Evolutionary conservation across 2,113 vertebrate species (phyloP).

Genomic region (Pachycephala philippinensis): DNA sequence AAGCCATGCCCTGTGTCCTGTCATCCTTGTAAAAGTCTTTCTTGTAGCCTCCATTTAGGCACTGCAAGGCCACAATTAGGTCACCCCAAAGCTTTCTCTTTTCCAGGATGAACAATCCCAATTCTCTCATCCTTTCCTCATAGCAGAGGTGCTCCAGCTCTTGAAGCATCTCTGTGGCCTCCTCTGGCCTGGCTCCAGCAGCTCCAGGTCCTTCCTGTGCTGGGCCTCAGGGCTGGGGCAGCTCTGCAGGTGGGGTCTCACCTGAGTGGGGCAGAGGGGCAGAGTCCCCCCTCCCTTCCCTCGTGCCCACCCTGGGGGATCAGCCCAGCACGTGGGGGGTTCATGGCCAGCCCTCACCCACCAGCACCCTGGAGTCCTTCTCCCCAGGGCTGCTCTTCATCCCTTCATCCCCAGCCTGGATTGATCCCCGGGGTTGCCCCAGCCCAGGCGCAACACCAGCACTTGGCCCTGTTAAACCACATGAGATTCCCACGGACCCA

Average conservation of each 20-base stretch:
- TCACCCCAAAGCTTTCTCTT: neutral
- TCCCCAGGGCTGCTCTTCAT: neutral
- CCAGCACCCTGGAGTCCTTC: neutral
- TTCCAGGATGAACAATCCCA: neutral
- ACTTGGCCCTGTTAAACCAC: neutral
- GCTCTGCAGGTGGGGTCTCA: neutral
- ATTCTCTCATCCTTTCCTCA: neutral
- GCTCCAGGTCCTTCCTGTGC: neutral
- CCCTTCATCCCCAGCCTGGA: neutral
- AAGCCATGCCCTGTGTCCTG: neutral
- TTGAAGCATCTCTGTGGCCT: fast-evolving
- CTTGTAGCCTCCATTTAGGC: neutral
- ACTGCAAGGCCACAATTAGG: neutral
- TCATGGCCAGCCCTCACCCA: neutral
- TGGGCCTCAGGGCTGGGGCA: neutral
- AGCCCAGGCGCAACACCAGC: neutral
- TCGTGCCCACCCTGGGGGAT: fast-evolving
- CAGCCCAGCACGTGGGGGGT: neutral
- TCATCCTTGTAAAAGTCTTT: neutral
- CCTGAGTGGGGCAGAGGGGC: neutral
- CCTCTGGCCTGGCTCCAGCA: neutral
- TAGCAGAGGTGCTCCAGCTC: neutral
- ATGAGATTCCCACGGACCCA: neutral
- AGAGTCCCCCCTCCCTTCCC: neutral
- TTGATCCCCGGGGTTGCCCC: fast-evolving